phyloP scores from a whole-genome alignment of 2,797 vertebrate genomes.

The Mastacembelus armatus region DNA sequence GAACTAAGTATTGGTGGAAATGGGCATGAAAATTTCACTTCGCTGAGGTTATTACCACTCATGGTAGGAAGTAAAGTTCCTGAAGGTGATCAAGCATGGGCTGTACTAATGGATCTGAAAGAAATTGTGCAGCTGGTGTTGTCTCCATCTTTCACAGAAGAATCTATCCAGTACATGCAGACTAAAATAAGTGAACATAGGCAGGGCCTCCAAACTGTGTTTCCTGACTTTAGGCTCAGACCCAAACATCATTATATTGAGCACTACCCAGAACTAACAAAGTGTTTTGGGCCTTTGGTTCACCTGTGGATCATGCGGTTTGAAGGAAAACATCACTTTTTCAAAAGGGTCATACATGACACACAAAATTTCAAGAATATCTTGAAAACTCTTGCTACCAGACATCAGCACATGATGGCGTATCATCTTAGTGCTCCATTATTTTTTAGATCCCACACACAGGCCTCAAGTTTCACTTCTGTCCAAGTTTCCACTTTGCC shows the following conservation, averaged over 20 bases:
- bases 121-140: constrained; percentile 42
- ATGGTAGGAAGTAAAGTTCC: too few species aligned
- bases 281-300: constrained; percentile 32
- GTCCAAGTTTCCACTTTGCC: constrained; percentile 10
- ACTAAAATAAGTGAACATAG: constrained; percentile 49
- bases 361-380: constrained; percentile 38
- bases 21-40: constrained; percentile 46
- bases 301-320: constrained; percentile 44
- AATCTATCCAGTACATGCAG: constrained; percentile 45
- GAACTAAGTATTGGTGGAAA: constrained; percentile 50
- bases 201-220: constrained; percentile 19
- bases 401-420: constrained; percentile 47
- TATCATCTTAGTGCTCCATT: constrained; percentile 33
- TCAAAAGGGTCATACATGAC: constrained; percentile 34
- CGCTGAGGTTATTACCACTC: constrained; percentile 34
- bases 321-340: constrained; percentile 37
- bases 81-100: constrained; percentile 43
- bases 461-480: constrained; percentile 22
- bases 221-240: constrained; percentile 19
- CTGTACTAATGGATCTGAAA: constrained; percentile 47
- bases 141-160: constrained; percentile 39
- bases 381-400: constrained; percentile 36
- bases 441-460: constrained; percentile 28
- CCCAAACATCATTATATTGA: constrained; percentile 39
- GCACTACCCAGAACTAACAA: constrained; percentile 25